Evolutionary conservation across 2,797 vertebrate genomes (phyloP).

Genomic region (Hybognathus amarus): DNA sequence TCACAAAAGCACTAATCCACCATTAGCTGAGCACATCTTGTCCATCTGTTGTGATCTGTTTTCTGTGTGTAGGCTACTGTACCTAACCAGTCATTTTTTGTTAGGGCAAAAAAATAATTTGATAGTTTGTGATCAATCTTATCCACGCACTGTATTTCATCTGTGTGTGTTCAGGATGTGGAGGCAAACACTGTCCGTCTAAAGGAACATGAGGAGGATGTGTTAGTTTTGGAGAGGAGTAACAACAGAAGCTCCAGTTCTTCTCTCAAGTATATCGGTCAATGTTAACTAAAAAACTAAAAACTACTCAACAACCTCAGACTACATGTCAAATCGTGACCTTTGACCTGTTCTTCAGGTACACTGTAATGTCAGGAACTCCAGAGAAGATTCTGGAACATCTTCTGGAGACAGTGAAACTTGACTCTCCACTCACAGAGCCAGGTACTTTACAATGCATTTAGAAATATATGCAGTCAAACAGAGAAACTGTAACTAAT

Average conservation of each 20-base stretch:
- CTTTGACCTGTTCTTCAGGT: conserved; percentile 77
- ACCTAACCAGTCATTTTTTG: not conserved
- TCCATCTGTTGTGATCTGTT: conserved; percentile 9
- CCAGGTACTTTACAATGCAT: conserved; percentile 72
- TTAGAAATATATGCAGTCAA: not conserved
- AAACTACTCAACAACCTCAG: not conserved
- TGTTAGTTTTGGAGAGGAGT: conserved; percentile 97
- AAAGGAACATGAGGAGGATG: conserved; percentile 97
- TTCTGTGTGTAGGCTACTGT: not conserved
- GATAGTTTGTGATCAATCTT: not conserved
- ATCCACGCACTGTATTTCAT: not conserved
- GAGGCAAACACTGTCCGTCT: conserved; percentile 98
- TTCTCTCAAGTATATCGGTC: conserved; percentile 86
- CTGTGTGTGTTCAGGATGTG: conserved; percentile 84
- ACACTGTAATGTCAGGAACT: conserved; percentile 97
- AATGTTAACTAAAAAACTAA: not conserved
- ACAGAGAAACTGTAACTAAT: not conserved
- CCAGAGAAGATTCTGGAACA: conserved; percentile 99
- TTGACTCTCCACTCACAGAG: conserved; percentile 90
- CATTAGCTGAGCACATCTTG: conserved; percentile 34
- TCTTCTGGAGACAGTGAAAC: conserved; percentile 95
- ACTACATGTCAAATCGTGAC: not conserved
- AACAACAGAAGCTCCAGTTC: conserved; percentile 80
- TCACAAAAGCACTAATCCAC: conserved; percentile 52
- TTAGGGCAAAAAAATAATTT: not conserved